These are phyloP conservation scores for Leptinotarsa defecta DNA, from an alignment of 1,140 invertebrate species.

Conservation along the genomic window DNA sequence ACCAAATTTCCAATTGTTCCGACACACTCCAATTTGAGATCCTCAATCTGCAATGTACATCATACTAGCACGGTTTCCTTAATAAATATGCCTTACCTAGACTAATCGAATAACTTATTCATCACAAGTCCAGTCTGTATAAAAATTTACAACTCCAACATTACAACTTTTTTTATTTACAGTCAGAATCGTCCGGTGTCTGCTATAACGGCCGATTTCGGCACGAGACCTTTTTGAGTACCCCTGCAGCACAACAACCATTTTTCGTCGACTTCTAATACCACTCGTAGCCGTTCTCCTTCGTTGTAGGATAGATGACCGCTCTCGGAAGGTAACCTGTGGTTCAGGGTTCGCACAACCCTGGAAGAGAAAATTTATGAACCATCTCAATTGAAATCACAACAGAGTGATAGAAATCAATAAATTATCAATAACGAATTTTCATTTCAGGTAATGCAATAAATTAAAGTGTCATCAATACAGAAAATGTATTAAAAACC, in stretches of 20 bases:
- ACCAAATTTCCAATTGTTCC: not conserved
- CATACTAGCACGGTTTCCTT: constrained; percentile 18
- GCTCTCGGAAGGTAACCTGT: constrained; percentile 73
- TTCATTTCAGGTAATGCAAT: too few species aligned
- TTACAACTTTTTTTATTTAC: constrained; percentile 24
- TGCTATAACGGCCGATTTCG: constrained; percentile 69
- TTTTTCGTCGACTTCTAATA: constrained; percentile 77
- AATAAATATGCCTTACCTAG: constrained; percentile 24
- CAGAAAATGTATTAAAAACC: too few species aligned
- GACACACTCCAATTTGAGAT: not conserved
- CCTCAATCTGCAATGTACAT: constrained; percentile 18
- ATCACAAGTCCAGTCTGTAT: constrained; percentile 45
- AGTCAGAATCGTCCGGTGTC: constrained; percentile 46
- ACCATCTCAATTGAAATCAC: too few species aligned
- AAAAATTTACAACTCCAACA: constrained; percentile 27
- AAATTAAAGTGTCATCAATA: too few species aligned
- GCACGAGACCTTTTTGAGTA: constrained; percentile 78
- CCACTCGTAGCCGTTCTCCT: constrained; percentile 73
- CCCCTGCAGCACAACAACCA: constrained; percentile 77
- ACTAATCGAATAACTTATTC: constrained; percentile 39
- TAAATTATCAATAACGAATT: too few species aligned
- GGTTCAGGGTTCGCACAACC: constrained; percentile 73
- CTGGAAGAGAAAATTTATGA: constrained; percentile 58
- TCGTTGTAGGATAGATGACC: constrained; percentile 80
- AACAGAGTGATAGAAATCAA: too few species aligned